These are phyloP conservation scores for Dexiosoma caninum DNA, from an alignment of 2,888 invertebrate species.

Conservation along the genomic window DNA sequence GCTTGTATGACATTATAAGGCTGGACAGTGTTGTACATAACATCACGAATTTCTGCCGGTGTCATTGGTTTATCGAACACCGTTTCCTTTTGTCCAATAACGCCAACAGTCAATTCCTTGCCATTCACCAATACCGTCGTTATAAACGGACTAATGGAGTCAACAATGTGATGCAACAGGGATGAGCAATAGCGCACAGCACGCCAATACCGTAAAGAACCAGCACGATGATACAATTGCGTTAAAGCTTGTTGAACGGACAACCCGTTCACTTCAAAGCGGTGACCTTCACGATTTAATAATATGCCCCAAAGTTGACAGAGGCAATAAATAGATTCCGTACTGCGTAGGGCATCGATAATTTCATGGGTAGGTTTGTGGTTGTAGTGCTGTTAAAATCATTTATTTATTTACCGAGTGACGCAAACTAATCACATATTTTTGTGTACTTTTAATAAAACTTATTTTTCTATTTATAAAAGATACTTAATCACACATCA, in stretches of 20 bases:
- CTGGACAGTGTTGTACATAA: conserved; percentile 93
- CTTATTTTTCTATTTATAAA: too few species aligned
- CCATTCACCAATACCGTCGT: conserved; percentile 98
- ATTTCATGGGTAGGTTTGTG: conserved; percentile 86
- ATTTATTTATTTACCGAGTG: too few species aligned
- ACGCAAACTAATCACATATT: too few species aligned
- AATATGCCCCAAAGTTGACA: conserved; percentile 91
- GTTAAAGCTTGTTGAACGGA: conserved; percentile 85
- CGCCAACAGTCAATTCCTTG: conserved; percentile 96
- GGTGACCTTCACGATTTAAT: conserved; percentile 87
- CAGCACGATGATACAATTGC: conserved; percentile 88
- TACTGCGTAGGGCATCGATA: conserved; percentile 83
- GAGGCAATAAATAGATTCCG: conserved; percentile 87
- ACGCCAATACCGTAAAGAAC: conserved; percentile 91
- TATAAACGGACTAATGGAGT: conserved; percentile 98
- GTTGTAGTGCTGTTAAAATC: conserved; percentile 80
- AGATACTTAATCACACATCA: too few species aligned
- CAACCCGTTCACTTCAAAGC: conserved; percentile 84
- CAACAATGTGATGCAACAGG: conserved; percentile 94
- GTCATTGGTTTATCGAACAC: conserved; percentile 99
- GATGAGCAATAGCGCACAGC: conserved; percentile 97
- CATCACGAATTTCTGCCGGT: conserved; percentile 94
- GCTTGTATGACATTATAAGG: conserved; percentile 90
- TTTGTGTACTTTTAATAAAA: too few species aligned
- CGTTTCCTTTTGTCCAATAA: conserved; percentile 95